Evolutionary conservation across 2,888 invertebrate genomes (phyloP), one percentile per base, ranked within the genome.

Genomic region (Nasonia oneida): DNA sequence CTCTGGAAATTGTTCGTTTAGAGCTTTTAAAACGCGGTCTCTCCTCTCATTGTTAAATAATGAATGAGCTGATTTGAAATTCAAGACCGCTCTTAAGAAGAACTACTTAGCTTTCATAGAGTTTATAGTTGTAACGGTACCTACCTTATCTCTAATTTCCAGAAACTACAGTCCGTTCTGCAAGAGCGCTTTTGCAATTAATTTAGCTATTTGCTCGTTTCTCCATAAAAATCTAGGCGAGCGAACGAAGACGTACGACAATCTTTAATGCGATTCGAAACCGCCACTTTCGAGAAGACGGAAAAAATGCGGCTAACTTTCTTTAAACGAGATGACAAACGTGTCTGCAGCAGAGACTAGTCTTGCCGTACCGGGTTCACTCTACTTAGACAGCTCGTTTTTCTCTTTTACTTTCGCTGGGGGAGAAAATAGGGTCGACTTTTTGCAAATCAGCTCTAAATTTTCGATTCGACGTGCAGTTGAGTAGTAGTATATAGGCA

Each of bases 341-440:
- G 14, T 5, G 61, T 76, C 53, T 15, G 50, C 14, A 0, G 29
- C 29, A 14, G 29, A 73, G 18, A 73, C 71, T 14, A 18, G 80
- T 75, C 76, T 71, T 76, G 61, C 76, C 76, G 33, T 84, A 57
- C 10, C 33, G 2, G 71, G 53, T 8, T 61, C 8, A 61, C 23
- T 81, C 85, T 73, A 85, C 73, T 85, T 81, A 71, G 8, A 18
- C 10, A 8, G 39, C 10, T 50, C 42, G 67, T 64, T 71, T 70
- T 47, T 73, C 70, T 64, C 47, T 50, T 39, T 29, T 18, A 37
- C 79, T 80, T 80, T 84, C 84, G 70, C 83, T 33, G 14, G 42
- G 18, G 18, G 47, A 73, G 12, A 47, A 61, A 42, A 83, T 39
- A 70, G 47, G 71, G 47, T 83, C 42, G 76, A 12, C 14, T 70